Percentiles rank a stretch among this genome's conserved stretches.
These are phyloP conservation scores for Cinclus mexicanus DNA, from an alignment of 2,113 vertebrate species.

Conservation along the genomic window DNA sequence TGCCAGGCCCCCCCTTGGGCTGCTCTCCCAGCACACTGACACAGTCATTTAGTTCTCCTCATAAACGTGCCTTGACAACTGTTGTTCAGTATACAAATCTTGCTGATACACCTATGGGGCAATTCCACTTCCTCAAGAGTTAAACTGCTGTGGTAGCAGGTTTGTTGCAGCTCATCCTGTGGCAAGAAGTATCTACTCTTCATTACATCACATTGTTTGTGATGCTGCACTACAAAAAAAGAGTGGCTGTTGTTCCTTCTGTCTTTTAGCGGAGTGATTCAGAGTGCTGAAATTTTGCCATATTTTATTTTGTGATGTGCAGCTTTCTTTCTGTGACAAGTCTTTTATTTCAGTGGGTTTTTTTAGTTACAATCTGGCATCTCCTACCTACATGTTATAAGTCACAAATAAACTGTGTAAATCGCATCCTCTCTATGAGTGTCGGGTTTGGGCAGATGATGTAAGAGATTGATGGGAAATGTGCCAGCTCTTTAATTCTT, in stretches of 20 bases:
- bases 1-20: not conserved
- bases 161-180: not conserved
- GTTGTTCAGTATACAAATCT: not conserved
- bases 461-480: not conserved
- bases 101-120: not conserved
- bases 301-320: not conserved
- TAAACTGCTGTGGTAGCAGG: not conserved
- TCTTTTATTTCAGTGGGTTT: not conserved
- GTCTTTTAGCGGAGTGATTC: not conserved
- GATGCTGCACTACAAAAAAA: not conserved
- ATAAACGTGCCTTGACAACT: not conserved
- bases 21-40: not conserved
- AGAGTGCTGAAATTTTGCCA: not conserved
- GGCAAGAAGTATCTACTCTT: not conserved
- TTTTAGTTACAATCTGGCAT: not conserved
- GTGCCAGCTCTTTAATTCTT: not conserved
- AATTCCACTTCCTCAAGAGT: not conserved
- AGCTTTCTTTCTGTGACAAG: not conserved
- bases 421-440: not conserved
- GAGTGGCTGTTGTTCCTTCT: not conserved
- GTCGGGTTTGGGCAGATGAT: not conserved
- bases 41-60: not conserved
- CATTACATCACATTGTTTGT: not conserved
- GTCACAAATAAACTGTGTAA: not conserved
- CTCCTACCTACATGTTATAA: not conserved